Evolutionary conservation across 2,888 invertebrate species (phyloP).

Genomic region (Phymatocera aterrima): DNA sequence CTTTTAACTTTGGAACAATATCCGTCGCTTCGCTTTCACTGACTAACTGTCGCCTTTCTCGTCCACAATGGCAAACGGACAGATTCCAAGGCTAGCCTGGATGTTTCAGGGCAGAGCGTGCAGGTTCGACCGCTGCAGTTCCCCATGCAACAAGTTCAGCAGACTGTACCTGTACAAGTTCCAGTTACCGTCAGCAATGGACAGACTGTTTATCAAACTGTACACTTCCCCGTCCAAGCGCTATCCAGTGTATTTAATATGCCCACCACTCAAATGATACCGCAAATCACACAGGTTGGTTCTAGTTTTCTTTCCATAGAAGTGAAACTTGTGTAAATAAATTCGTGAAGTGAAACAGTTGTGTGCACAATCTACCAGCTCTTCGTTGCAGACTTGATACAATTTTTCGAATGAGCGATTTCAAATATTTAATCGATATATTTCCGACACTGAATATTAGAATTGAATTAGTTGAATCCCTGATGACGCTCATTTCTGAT

Average conservation of each 20-base stretch:
- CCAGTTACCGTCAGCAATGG: slow-evolving; percentile 90
- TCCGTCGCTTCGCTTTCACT: slow-evolving; percentile 50
- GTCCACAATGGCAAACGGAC: slow-evolving; percentile 56
- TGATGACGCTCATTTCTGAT: background rate
- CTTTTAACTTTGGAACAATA: slow-evolving; percentile 21
- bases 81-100: slow-evolving; percentile 62
- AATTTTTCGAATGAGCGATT: too few species aligned
- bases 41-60: slow-evolving; percentile 53
- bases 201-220: slow-evolving; percentile 96
- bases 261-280: slow-evolving; percentile 86
- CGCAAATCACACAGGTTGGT: slow-evolving; percentile 86
- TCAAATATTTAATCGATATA: background rate
- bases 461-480: background rate
- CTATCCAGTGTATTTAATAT: slow-evolving; percentile 79
- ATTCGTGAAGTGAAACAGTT: too few species aligned
- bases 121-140: slow-evolving; percentile 84
- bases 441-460: background rate
- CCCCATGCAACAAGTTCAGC: slow-evolving; percentile 80
- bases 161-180: slow-evolving; percentile 93
- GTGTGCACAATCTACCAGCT: too few species aligned
- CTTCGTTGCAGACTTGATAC: too few species aligned
- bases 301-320: slow-evolving; percentile 1
- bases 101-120: slow-evolving; percentile 81
- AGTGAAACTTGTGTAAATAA: background rate
- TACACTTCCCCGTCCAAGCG: slow-evolving; percentile 94